A percentile compares a stretch with the other conserved stretches of the same genome.
These are phyloP conservation scores for Lucilia sericata DNA, from an alignment of 1,140 invertebrate species.

Conservation along the genomic window DNA sequence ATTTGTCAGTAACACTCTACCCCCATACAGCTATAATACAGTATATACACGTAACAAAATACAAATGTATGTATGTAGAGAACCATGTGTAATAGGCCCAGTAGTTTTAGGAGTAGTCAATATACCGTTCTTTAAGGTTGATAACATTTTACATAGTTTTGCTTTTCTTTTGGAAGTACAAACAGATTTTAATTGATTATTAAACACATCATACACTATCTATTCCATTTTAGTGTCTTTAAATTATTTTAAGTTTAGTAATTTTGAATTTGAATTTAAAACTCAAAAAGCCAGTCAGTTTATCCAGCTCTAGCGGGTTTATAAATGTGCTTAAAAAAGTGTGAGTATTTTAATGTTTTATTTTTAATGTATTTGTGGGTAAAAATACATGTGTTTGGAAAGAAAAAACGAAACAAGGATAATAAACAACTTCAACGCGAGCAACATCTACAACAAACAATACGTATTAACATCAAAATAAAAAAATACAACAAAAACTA, in stretches of 20 bases:
- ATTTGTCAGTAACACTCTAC: constrained; percentile 22
- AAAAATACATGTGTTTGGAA: constrained; percentile 11
- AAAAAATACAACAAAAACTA: neutral
- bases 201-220: too few species aligned
- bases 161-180: too few species aligned
- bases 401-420: neutral
- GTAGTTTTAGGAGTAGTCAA: too few species aligned
- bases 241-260: too few species aligned
- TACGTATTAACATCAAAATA: neutral
- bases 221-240: too few species aligned
- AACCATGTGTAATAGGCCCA: too few species aligned
- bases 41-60: neutral
- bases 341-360: neutral
- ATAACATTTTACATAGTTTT: too few species aligned
- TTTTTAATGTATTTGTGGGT: neutral
- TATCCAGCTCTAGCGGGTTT: too few species aligned
- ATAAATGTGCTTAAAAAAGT: neutral
- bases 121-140: too few species aligned
- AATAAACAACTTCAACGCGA: constrained; percentile 19
- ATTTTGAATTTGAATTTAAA: too few species aligned
- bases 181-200: too few species aligned
- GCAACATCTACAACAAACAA: neutral
- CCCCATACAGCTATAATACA: neutral
- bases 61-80: neutral
- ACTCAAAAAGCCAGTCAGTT: too few species aligned